phyloP scores from a whole-genome alignment of 2,797 vertebrate genomes.

The Coreius guichenoti region DNA sequence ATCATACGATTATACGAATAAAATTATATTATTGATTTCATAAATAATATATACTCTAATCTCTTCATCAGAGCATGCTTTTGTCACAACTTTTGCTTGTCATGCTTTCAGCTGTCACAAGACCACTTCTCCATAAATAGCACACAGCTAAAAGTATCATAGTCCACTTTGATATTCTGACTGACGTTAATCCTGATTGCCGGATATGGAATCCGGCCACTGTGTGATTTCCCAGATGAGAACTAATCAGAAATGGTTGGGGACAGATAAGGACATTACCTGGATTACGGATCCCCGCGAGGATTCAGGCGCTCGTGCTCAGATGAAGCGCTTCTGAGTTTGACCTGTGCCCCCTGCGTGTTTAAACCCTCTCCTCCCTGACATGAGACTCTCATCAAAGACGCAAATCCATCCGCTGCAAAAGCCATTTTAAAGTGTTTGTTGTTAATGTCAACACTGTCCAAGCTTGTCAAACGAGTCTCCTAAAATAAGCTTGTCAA shows the following conservation, averaged over 20 bases:
- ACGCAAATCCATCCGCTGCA: slow-evolving; percentile 61
- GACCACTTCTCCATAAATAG: slow-evolving; percentile 34
- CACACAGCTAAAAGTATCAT: slow-evolving; percentile 32
- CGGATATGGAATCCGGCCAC: slow-evolving; percentile 29
- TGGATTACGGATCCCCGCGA: slow-evolving; percentile 65
- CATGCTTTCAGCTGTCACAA: slow-evolving; percentile 12
- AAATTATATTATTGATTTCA: not conserved
- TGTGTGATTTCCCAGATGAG: slow-evolving; percentile 68
- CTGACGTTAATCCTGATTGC: slow-evolving; percentile 49
- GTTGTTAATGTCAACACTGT: slow-evolving; percentile 67
- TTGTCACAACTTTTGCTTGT: not conserved
- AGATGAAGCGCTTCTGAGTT: slow-evolving; percentile 41
- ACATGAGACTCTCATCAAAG: slow-evolving; percentile 72
- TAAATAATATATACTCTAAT: not conserved
- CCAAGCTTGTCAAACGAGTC: not conserved
- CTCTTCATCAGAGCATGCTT: not conserved
- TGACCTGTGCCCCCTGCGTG: slow-evolving; percentile 46
- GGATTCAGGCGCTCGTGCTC: slow-evolving; percentile 21
- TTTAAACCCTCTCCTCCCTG: slow-evolving; percentile 70
- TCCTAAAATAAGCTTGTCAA: slow-evolving; percentile 40
- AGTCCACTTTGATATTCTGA: slow-evolving; percentile 35
- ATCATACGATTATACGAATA: not conserved
- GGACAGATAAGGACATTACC: slow-evolving; percentile 75
- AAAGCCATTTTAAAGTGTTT: slow-evolving; percentile 59
- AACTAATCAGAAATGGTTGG: slow-evolving; percentile 75